phyloP scores from a whole-genome alignment of 1,140 invertebrate species.

The Steinernema feltiae region DNA sequence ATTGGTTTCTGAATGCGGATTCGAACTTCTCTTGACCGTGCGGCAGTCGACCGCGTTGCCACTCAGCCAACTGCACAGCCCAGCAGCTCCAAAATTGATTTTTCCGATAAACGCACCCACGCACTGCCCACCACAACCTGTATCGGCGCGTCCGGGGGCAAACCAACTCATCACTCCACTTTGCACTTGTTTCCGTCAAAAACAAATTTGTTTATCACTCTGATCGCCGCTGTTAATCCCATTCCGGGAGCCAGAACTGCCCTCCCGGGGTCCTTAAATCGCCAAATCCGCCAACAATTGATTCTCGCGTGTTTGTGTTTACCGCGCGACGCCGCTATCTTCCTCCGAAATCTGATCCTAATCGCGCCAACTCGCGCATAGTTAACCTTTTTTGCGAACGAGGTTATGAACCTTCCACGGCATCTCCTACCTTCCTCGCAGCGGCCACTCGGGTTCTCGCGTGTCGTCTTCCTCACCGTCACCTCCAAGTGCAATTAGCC shows the following conservation, averaged over 20 bases:
- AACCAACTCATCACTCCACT: too few relatives aligned
- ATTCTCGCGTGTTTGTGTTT: neutral
- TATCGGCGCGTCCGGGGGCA: too few relatives aligned
- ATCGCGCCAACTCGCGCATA: neutral
- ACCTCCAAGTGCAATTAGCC: too few relatives aligned
- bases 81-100: too few relatives aligned
- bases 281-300: neutral
- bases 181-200: neutral
- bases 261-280: neutral
- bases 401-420: conserved; percentile 8
- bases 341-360: conserved; percentile 3
- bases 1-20: too few relatives aligned
- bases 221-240: too few relatives aligned
- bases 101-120: too few relatives aligned
- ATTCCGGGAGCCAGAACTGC: neutral
- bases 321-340: neutral
- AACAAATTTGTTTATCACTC: neutral
- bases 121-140: neutral
- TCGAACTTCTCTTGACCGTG: too few relatives aligned
- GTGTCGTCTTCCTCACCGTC: neutral
- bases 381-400: conserved; percentile 1
- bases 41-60: too few relatives aligned
- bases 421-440: neutral
- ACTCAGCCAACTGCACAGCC: too few relatives aligned
- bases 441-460: neutral